Conservation (phyloP, 2,113 vertebrate genomes). For the Leucosticte australis region DNA sequence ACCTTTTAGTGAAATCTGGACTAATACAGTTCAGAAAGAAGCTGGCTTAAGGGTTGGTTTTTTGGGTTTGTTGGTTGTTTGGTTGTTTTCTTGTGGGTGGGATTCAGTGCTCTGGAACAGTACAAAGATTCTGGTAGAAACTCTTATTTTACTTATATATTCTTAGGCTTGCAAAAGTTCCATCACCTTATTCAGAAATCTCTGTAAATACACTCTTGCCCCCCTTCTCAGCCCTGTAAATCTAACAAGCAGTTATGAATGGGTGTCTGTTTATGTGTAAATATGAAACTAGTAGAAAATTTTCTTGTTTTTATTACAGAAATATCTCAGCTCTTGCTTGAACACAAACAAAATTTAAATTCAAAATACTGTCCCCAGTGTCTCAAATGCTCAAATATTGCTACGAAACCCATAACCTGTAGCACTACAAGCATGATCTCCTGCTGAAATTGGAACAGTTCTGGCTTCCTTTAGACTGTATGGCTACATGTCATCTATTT, state of each 20-base stretch:
- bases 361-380: background rate
- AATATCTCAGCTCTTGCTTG: background rate
- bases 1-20: background rate
- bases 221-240: background rate
- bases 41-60: background rate
- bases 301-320: background rate
- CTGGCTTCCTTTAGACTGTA: background rate
- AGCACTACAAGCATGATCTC: background rate
- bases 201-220: background rate
- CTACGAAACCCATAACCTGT: background rate
- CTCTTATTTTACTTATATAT: background rate
- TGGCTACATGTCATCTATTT: background rate
- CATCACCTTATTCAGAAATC: background rate
- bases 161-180: background rate
- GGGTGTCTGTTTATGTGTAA: background rate
- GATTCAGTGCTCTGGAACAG: background rate
- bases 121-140: background rate
- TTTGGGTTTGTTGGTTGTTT: background rate
- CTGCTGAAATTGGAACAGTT: background rate
- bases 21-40: background rate
- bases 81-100: rapidly evolving
- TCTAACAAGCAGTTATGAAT: background rate
- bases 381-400: background rate
- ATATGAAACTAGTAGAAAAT: background rate
- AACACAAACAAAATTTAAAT: background rate